Percentiles rank a stretch among this genome's conserved stretches.
These are phyloP conservation scores for Pegea sp. DNA, from an alignment of 23 tunicate genomes.

Conservation along the genomic window DNA sequence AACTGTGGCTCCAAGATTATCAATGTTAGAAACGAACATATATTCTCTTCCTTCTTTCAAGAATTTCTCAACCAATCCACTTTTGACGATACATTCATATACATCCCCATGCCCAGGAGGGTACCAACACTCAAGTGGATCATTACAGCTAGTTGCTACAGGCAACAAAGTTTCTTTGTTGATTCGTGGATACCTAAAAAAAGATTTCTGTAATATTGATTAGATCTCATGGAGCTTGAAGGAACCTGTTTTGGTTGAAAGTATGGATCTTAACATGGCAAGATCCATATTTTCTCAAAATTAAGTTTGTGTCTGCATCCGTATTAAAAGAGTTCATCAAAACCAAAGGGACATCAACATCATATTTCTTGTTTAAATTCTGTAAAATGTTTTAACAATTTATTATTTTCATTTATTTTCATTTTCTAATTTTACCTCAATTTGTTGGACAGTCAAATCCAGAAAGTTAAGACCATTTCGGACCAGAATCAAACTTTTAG, in stretches of 20 bases:
- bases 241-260: constrained; percentile 72
- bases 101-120: constrained; percentile 99
- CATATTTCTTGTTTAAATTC: constrained; percentile 63
- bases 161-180: constrained; percentile 92
- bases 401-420: not conserved
- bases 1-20: constrained; percentile 92
- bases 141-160: constrained; percentile 44
- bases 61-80: constrained; percentile 47
- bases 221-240: not conserved
- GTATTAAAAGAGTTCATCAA: constrained; percentile 98
- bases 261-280: constrained; percentile 81
- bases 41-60: constrained; percentile 47
- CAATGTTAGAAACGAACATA: constrained; percentile 94
- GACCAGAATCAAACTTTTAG: constrained; percentile 83
- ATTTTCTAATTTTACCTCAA: too few relatives aligned
- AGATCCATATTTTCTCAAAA: constrained; percentile 69
- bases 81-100: constrained; percentile 60
- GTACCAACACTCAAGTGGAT: constrained; percentile 83
- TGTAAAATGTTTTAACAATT: too few relatives aligned
- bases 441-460: constrained; percentile 91
- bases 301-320: constrained; percentile 78
- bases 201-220: not conserved
- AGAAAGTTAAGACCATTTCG: constrained; percentile 82
- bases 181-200: constrained; percentile 58
- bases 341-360: constrained; percentile 73